Evolutionary conservation across 2,113 vertebrate genomes (phyloP).

Genomic region (Brachyhypopomus gauderio): DNA sequence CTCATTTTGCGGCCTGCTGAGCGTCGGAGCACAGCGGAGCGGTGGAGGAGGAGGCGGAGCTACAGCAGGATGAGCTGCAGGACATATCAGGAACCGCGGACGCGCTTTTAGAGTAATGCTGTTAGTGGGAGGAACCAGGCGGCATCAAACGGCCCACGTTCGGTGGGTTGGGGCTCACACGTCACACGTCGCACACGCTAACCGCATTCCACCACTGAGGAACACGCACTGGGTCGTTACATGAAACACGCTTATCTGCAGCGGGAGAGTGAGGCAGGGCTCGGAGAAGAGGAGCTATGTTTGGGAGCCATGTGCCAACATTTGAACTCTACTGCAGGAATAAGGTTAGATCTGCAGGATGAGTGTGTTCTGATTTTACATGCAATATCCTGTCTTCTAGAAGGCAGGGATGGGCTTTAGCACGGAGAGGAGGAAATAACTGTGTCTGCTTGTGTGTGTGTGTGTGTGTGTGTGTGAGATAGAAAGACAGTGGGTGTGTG

Average conservation of each 20-base stretch:
- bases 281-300: slow-evolving; percentile 66
- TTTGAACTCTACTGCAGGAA: background rate
- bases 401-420: background rate
- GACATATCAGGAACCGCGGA: slow-evolving; percentile 56
- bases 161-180: slow-evolving; percentile 22
- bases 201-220: slow-evolving; percentile 75
- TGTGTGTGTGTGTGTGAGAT: slow-evolving; percentile 5
- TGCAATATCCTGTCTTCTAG: background rate
- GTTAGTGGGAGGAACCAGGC: slow-evolving; percentile 14
- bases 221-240: slow-evolving; percentile 71
- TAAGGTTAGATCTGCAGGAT: background rate
- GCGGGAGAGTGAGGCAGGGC: slow-evolving; percentile 68
- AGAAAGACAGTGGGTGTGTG: background rate
- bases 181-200: slow-evolving; percentile 59
- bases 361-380: too few relatives aligned
- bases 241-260: slow-evolving; percentile 74
- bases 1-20: background rate
- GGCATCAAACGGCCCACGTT: background rate
- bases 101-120: slow-evolving; percentile 54
- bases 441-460: slow-evolving; percentile 24
- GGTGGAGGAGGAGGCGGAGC: background rate
- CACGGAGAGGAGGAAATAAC: background rate
- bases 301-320: slow-evolving; percentile 60
- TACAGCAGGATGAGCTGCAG: slow-evolving; percentile 37
- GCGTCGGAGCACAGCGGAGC: background rate